A percentile compares a stretch with the other conserved stretches of the same genome.
Evolutionary conservation across 2,888 invertebrate species (phyloP).

Genomic region (Drosophila borealis): DNA sequence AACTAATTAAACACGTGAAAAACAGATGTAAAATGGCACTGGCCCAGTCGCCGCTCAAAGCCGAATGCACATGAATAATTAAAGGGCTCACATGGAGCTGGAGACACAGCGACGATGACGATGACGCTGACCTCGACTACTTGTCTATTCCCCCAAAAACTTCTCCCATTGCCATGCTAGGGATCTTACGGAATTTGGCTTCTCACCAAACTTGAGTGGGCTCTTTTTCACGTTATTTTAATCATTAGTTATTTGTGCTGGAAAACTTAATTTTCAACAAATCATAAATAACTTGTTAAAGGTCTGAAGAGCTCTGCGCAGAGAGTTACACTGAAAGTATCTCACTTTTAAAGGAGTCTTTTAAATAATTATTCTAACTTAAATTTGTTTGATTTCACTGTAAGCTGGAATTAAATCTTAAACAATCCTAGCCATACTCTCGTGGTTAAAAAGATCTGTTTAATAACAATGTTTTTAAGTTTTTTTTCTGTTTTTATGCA

Average conservation of each 20-base stretch:
- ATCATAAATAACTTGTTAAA: conserved; percentile 47
- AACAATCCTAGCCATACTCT: too few relatives aligned
- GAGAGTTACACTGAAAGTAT: conserved; percentile 11
- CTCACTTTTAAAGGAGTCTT: background rate
- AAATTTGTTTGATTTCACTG: too few relatives aligned
- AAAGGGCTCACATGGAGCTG: conserved; percentile 38
- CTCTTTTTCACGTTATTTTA: conserved; percentile 34
- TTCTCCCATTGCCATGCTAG: conserved; percentile 5
- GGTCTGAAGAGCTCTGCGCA: background rate
- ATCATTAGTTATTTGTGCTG: conserved; percentile 41
- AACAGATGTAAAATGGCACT: conserved; percentile 57
- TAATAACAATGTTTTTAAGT: too few relatives aligned
- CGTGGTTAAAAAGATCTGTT: too few relatives aligned
- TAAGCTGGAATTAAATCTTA: too few relatives aligned
- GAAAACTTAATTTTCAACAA: conserved; percentile 31
- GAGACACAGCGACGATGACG: conserved; percentile 18
- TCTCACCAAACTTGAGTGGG: conserved; percentile 15
- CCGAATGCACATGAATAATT: conserved; percentile 66
- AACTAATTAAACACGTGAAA: conserved; percentile 77
- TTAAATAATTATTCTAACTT: too few relatives aligned
- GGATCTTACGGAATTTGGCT: conserved; percentile 36
- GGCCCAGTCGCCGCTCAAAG: conserved; percentile 29
- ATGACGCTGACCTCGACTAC: conserved; percentile 37
- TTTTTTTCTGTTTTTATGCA: background rate
- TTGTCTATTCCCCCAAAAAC: background rate